These are phyloP conservation scores for Lithobates pipiens DNA, from an alignment of 2,797 vertebrate species.

Conservation along the genomic window DNA sequence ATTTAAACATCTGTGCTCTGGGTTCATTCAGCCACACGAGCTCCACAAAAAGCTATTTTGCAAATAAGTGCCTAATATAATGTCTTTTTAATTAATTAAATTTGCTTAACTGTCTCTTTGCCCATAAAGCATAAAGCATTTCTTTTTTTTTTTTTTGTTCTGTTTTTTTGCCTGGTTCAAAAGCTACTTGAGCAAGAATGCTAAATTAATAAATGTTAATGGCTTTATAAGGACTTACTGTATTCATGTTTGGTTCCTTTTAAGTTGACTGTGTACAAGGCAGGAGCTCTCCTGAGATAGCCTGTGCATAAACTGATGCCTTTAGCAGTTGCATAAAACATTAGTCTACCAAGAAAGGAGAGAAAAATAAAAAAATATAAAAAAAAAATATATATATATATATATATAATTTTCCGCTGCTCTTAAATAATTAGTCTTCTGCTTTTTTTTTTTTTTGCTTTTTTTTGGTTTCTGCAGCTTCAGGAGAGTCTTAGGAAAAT, in stretches of 20 bases:
- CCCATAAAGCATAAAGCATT: conserved; percentile 24
- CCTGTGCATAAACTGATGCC: conserved; percentile 46
- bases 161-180: conserved; percentile 3
- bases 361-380: not conserved
- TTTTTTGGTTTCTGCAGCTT: conserved; percentile 33
- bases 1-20: conserved; percentile 14
- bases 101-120: conserved; percentile 42
- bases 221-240: conserved; percentile 25
- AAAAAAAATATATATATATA: not conserved
- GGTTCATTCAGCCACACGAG: not conserved
- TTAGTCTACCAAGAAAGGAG: conserved; percentile 29
- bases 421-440: conserved; percentile 37
- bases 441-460: conserved; percentile 44
- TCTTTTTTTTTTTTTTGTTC: not conserved
- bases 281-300: conserved; percentile 45
- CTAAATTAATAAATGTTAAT: conserved; percentile 43
- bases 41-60: conserved; percentile 3
- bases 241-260: conserved; percentile 55
- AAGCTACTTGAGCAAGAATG: not conserved
- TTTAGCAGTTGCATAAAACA: conserved; percentile 60
- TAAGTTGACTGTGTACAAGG: conserved; percentile 55
- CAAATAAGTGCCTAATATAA: conserved; percentile 5
- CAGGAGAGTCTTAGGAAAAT: conserved; percentile 16
- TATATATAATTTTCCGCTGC: conserved; percentile 28
- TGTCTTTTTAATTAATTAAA: conserved; percentile 48